Conservation (phyloP, 2,113 vertebrate species). For the Opisthocomus hoazin region DNA sequence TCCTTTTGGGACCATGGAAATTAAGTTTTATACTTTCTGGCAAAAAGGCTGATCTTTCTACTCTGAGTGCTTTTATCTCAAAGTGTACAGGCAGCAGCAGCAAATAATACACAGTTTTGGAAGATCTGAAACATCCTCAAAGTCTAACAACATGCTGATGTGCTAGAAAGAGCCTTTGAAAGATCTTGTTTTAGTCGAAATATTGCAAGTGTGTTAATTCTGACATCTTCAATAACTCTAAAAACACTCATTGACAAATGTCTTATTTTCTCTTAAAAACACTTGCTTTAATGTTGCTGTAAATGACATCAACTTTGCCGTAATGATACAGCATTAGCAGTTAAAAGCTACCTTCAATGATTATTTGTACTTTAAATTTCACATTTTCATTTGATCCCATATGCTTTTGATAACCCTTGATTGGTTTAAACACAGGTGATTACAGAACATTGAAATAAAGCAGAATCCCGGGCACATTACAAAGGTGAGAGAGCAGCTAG, state of each 20-base stretch:
- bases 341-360: neutral
- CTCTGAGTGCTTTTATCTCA: neutral
- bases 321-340: neutral
- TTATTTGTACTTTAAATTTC: neutral
- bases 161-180: conserved; percentile 1
- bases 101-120: neutral
- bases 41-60: neutral
- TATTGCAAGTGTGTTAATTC: conserved; percentile 7
- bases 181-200: conserved; percentile 28
- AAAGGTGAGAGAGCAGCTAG: neutral
- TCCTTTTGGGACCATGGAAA: neutral
- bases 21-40: neutral
- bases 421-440: neutral
- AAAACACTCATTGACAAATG: conserved; percentile 36
- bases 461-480: neutral
- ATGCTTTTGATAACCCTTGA: neutral
- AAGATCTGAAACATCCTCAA: neutral
- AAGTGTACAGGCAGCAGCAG: neutral
- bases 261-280: conserved; percentile 31
- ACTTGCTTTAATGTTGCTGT: conserved; percentile 4
- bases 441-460: neutral
- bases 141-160: neutral
- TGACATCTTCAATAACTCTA: neutral
- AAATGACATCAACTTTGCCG: neutral
- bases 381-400: conserved; percentile 21